Base-by-base conservation (phyloP, 1,140 invertebrate genomes). In the Zaprionus camerounensis region DNA sequence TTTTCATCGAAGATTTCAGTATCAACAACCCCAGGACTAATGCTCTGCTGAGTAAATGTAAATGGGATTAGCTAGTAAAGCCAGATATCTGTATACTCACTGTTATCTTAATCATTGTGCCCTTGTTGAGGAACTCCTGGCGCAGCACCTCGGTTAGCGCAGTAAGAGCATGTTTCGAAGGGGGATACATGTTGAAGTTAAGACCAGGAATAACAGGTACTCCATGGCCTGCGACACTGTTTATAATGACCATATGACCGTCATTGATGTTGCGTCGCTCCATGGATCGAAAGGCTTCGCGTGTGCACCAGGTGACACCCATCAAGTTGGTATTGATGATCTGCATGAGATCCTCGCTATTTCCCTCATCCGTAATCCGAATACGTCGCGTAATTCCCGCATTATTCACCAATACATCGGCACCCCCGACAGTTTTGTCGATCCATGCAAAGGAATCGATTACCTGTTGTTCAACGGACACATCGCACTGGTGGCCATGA, bases 321-420 rank as follows among this genome's bases (percentile, higher is more conserved):
- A 95, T 72, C 0, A 96, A 93, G 90, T 96, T 96, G 0, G 91
- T 87, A 22, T 93, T 87, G 3, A 93, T 56, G 5, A 87, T 84
- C 26, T 70, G 80, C 51, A 46, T 69, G 0, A 92, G 22, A 71
- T 74, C 71, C 0, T 62, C 71, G 5, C 81, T 76, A 36, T 92
- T 81, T 3, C 75, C 91, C 38, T 78, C 75, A 49, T 91, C 88
- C 6, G 87, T 69, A 0, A 92, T 69, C 13, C 66, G 66, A 0
- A 75, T 61, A 0, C 66, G 58, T 1, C 80, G 63, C 2, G 81
- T 20, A 15, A 92, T 82, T 4, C 95, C 96, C 1, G 96, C 96
- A 86, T 96, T 96, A 81, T 96, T 96, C 3, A 96, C 91, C 57
- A 96, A 93, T 5, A 96, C 93, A 83, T 96, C 94, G n/a, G 96